Evolutionary conservation across 2,113 vertebrate species (phyloP).

Genomic region (Lynx canadensis): DNA sequence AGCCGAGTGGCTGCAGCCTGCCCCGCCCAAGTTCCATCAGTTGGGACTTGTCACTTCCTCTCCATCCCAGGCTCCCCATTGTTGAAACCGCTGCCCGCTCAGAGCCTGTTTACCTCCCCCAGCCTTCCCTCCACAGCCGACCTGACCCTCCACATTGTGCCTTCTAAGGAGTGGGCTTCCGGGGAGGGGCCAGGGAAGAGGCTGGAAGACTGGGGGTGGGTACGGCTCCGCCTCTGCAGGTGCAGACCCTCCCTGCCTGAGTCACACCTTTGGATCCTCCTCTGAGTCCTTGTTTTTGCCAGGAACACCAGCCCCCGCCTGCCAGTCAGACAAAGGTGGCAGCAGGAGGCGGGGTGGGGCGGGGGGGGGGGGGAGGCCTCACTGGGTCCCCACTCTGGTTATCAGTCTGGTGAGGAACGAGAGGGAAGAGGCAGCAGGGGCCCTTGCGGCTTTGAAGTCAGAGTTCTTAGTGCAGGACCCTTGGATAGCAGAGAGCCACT

Average conservation of each 20-base stretch:
- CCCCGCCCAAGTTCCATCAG: not conserved
- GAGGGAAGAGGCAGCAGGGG: slow-evolving; percentile 61
- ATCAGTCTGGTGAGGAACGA: slow-evolving; percentile 75
- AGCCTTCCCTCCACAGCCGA: not conserved
- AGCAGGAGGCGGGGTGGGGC: slow-evolving; percentile 40
- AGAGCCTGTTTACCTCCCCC: not conserved
- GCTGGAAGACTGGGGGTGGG: not conserved
- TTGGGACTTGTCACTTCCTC: not conserved
- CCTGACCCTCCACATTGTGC: not conserved
- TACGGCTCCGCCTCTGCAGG: not conserved
- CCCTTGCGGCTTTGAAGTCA: slow-evolving; percentile 64
- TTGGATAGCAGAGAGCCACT: slow-evolving; percentile 56
- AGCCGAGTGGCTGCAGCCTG: not conserved
- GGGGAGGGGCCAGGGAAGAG: not conserved
- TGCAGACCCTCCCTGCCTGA: not conserved
- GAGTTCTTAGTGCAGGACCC: slow-evolving; percentile 69
- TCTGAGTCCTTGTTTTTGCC: slow-evolving; percentile 57
- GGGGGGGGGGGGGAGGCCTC: not conserved
- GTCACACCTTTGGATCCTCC: not conserved
- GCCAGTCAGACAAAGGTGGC: slow-evolving; percentile 67
- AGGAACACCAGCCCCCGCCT: slow-evolving; percentile 68
- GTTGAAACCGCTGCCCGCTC: not conserved
- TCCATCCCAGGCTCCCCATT: not conserved
- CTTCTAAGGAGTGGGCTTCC: not conserved
- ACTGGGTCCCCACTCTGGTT: slow-evolving; percentile 42